These are phyloP conservation scores for Empidonax traillii DNA, from an alignment of 2,113 vertebrate genomes.

Conservation along the genomic window DNA sequence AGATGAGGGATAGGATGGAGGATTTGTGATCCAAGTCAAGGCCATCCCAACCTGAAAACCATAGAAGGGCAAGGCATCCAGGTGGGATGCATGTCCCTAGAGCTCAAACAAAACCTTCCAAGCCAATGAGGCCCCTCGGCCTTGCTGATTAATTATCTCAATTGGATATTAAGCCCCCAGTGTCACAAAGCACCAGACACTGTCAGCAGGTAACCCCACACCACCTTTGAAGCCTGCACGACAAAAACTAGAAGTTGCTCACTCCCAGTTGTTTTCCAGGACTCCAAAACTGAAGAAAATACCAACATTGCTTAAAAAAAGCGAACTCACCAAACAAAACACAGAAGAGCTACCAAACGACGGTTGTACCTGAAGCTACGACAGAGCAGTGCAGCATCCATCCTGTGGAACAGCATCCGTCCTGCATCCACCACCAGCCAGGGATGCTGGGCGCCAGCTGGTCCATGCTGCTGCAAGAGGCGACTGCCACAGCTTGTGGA, in stretches of 20 bases:
- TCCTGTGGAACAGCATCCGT: accelerated
- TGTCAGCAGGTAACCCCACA: not conserved
- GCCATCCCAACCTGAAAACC: not conserved
- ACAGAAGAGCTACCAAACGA: not conserved
- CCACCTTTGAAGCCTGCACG: not conserved
- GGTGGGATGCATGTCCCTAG: accelerated
- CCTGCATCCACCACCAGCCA: accelerated
- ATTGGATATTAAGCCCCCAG: not conserved
- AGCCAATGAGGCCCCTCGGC: accelerated
- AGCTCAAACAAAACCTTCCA: not conserved
- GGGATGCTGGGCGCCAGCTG: not conserved
- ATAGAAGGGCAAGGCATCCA: not conserved
- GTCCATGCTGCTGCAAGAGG: not conserved
- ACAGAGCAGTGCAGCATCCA: accelerated
- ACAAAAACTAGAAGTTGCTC: not conserved
- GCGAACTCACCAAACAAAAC: not conserved
- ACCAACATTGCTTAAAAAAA: not conserved
- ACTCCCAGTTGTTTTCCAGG: not conserved
- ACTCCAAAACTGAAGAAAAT: not conserved
- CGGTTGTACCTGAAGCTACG: not conserved
- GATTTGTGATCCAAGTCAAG: accelerated
- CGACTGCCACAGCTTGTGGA: not conserved
- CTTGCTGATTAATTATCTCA: too few species aligned
- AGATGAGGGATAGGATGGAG: not conserved
- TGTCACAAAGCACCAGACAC: not conserved